These are phyloP conservation scores for Aporophyla nigra DNA, from an alignment of 2,888 invertebrate genomes.

Conservation along the genomic window DNA sequence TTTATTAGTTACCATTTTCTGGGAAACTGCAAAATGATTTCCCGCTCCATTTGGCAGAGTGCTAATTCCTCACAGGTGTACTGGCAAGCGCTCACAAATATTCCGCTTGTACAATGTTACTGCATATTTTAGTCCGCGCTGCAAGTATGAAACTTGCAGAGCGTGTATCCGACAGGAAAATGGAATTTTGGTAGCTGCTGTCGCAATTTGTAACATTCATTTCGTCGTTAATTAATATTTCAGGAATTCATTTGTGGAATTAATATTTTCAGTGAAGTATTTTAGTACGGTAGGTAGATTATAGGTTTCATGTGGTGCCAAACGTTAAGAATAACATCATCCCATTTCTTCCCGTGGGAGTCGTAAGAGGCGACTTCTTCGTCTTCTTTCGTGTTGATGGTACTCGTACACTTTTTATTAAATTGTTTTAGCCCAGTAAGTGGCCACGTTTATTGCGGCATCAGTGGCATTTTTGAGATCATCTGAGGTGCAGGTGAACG, in stretches of 20 bases:
- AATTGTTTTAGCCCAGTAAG: no score
- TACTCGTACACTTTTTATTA: no score
- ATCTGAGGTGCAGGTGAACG: no score
- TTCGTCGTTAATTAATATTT: slow-evolving; percentile 43
- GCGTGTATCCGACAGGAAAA: slow-evolving; percentile 29
- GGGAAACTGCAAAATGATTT: slow-evolving; percentile 28
- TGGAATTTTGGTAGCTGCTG: slow-evolving; percentile 48
- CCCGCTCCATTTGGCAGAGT: slow-evolving; percentile 13
- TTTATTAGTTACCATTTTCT: background rate
- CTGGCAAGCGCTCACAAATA: slow-evolving; percentile 35
- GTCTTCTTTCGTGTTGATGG: no score
- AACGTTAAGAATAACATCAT: no score
- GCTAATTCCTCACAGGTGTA: slow-evolving; percentile 20
- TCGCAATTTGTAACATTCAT: slow-evolving; percentile 41
- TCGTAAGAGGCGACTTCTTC: no score
- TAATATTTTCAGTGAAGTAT: slow-evolving; percentile 20
- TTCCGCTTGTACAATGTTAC: slow-evolving; percentile 26
- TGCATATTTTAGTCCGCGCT: slow-evolving; percentile 55
- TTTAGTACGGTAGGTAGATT: background rate
- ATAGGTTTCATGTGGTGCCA: no score
- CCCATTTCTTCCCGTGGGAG: no score
- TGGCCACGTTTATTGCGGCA: no score
- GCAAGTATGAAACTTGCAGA: slow-evolving; percentile 38
- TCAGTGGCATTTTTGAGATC: no score
- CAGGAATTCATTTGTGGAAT: slow-evolving; percentile 28